Evolutionary conservation across 2,797 vertebrate species (phyloP).

Genomic region (Coregonus suidteri): DNA sequence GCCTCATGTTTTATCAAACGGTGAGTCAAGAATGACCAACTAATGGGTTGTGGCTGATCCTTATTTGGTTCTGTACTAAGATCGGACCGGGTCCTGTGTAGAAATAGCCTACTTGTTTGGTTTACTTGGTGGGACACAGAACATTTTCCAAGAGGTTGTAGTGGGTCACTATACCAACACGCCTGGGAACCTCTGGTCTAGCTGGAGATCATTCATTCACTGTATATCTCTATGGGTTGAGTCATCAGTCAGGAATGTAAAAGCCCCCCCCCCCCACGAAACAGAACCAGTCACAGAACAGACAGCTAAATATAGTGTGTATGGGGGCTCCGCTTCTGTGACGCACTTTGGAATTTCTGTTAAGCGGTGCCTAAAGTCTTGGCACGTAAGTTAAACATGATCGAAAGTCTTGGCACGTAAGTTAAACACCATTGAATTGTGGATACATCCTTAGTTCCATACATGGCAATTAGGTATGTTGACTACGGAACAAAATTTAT

Average conservation of each 20-base stretch:
- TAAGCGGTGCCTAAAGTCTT: conserved; percentile 43
- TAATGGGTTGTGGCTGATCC: background rate
- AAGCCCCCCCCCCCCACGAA: conserved; percentile 14
- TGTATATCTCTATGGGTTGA: conserved; percentile 4
- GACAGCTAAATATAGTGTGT: conserved; percentile 1
- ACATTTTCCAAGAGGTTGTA: background rate
- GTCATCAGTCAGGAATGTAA: conserved; percentile 51
- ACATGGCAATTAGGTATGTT: background rate
- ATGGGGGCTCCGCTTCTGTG: conserved; percentile 11
- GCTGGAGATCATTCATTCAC: background rate
- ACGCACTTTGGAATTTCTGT: conserved; percentile 16
- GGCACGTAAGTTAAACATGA: conserved; percentile 5
- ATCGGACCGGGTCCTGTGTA: background rate
- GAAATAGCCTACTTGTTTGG: background rate
- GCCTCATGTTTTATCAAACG: no score
- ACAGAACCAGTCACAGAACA: conserved; percentile 10
- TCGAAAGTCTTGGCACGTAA: background rate
- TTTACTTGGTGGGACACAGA: background rate
- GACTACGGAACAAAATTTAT: no score
- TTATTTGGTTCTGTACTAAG: background rate
- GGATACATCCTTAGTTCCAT: background rate
- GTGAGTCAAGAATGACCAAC: conserved; percentile 17
- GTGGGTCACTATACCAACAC: background rate
- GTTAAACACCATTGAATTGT: no score
- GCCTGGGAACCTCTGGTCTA: background rate